A percentile compares a stretch with the other conserved stretches of the same genome.
Evolutionary conservation across 2,797 vertebrate genomes (phyloP).

Genomic region (Discoglossus pictus): DNA sequence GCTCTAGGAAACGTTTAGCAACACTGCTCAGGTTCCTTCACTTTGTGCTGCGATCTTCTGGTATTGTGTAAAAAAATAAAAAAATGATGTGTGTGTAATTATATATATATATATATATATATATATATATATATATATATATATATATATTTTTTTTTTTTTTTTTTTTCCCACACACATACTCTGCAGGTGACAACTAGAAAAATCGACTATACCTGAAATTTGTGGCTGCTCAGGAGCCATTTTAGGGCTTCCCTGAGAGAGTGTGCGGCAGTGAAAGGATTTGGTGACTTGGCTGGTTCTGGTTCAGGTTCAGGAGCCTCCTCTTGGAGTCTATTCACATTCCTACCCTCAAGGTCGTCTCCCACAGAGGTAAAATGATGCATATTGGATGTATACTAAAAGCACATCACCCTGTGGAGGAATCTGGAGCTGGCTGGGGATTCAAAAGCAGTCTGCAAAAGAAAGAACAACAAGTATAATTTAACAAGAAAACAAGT

Average conservation of each 20-base stretch:
- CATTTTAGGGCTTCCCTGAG: conserved; percentile 78
- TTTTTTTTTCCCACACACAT: background rate
- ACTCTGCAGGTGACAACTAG: background rate
- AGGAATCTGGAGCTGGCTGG: background rate
- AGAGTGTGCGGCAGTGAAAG: conserved; percentile 29
- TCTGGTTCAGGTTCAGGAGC: conserved; percentile 29
- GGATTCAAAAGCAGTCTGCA: too few species aligned
- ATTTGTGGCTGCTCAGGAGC: conserved; percentile 81
- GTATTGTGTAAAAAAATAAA: too few species aligned
- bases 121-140: too few species aligned
- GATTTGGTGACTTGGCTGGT: conserved; percentile 12
- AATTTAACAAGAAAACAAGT: too few species aligned
- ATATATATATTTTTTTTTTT: too few species aligned
- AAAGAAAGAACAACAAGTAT: too few species aligned
- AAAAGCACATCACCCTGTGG: conserved; percentile 54
- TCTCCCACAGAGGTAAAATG: conserved; percentile 90
- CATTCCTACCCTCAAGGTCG: conserved; percentile 63
- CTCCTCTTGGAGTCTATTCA: conserved; percentile 54
- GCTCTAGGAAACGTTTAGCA: too few species aligned
- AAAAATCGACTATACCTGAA: conserved; percentile 77
- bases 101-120: too few species aligned
- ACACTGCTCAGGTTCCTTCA: too few species aligned
- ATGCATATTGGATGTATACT: conserved; percentile 69
- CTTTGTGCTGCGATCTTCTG: too few species aligned
- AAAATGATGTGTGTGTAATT: too few species aligned